Evolutionary conservation across 1,140 invertebrate genomes (phyloP).

Genomic region (Aricia agestis): DNA sequence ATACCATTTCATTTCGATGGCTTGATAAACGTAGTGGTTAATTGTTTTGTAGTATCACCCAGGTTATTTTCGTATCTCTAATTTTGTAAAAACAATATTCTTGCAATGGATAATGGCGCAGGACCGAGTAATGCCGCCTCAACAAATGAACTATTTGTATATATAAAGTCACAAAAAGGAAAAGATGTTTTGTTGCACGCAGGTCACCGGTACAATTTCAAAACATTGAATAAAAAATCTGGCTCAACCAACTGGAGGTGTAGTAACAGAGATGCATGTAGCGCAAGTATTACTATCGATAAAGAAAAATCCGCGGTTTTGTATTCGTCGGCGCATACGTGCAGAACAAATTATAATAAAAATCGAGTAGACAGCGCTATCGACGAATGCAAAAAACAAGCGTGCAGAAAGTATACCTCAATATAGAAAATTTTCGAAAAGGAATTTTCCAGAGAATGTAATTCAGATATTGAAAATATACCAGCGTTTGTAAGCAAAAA

Average conservation of each 20-base stretch:
- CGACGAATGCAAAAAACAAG: too few species aligned
- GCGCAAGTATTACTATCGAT: not conserved
- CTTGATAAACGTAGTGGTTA: slow-evolving; percentile 8
- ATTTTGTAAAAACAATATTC: slow-evolving; percentile 11
- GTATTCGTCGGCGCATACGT: too few species aligned
- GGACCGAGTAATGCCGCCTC: slow-evolving; percentile 7
- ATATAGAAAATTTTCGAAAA: too few species aligned
- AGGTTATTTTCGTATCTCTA: slow-evolving; percentile 9
- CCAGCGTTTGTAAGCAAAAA: slow-evolving; percentile 3
- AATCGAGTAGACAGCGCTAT: too few species aligned
- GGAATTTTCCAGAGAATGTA: too few species aligned
- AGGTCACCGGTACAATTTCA: slow-evolving; percentile 10
- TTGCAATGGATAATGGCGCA: slow-evolving; percentile 8
- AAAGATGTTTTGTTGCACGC: slow-evolving; percentile 8
- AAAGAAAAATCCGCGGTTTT: too few species aligned
- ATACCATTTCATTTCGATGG: slow-evolving; percentile 8
- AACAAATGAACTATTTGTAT: slow-evolving; percentile 9
- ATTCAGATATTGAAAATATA: not conserved
- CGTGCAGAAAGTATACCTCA: too few species aligned
- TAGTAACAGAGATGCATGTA: slow-evolving; percentile 9
- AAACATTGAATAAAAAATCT: slow-evolving; percentile 10
- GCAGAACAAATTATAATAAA: too few species aligned
- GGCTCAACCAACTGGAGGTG: slow-evolving; percentile 8
- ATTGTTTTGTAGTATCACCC: slow-evolving; percentile 6
- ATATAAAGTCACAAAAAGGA: slow-evolving; percentile 11